Conservation (phyloP, 2,113 vertebrate genomes). For the Gracilinanus agilis region DNA sequence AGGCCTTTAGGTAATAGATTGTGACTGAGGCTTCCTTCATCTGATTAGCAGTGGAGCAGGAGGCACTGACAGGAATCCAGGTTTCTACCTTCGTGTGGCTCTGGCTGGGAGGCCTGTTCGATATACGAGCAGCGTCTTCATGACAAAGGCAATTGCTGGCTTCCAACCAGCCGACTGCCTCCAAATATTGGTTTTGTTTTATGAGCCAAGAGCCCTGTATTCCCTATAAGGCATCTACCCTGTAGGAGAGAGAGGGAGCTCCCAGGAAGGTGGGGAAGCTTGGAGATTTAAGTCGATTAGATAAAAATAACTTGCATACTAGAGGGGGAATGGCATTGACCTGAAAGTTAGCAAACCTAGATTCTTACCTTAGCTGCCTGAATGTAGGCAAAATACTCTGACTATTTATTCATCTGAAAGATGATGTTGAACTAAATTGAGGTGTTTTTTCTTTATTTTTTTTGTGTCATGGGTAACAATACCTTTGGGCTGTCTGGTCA, state of each 20-base stretch:
- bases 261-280: not conserved
- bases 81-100: constrained; percentile 51
- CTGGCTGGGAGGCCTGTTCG: constrained; percentile 23
- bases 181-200: constrained; percentile 51
- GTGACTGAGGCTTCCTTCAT: constrained; percentile 54
- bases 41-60: constrained; percentile 60
- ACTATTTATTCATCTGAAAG: not conserved
- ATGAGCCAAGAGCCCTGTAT: not conserved
- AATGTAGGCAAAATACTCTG: too few species aligned
- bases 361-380: not conserved
- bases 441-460: not conserved
- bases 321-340: not conserved
- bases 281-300: not conserved
- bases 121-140: constrained; percentile 69
- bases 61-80: constrained; percentile 65
- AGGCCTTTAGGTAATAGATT: constrained; percentile 64
- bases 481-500: not conserved
- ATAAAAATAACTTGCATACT: not conserved
- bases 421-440: not conserved
- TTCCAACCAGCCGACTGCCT: not conserved
- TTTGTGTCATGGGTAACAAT: not conserved
- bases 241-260: not conserved
- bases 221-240: not conserved
- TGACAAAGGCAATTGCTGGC: constrained; percentile 58
- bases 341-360: not conserved